A percentile compares a stretch with the other conserved stretches of the same genome.
Evolutionary conservation across 2,113 vertebrate genomes (phyloP).

Genomic region (Lota lota): DNA sequence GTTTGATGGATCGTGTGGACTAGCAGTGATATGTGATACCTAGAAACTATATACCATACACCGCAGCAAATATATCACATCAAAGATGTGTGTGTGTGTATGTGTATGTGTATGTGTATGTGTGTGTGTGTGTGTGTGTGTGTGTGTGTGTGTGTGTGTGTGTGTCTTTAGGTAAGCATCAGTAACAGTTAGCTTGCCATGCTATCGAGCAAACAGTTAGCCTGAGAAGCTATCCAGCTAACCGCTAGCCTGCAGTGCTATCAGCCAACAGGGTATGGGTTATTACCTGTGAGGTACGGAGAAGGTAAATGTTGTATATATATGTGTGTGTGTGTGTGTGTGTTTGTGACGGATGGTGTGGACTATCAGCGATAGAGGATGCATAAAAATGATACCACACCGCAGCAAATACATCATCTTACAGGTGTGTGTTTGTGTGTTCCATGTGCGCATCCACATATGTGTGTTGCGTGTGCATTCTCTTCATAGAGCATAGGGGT

Average conservation of each 20-base stretch:
- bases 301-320: no score
- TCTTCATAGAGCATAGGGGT: background rate
- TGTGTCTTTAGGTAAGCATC: no score
- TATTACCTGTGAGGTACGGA: no score
- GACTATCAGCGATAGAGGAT: no score
- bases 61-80: background rate
- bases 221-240: background rate
- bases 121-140: background rate
- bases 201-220: background rate
- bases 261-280: background rate
- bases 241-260: background rate
- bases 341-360: no score
- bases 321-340: no score
- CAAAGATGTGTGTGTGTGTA: background rate
- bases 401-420: background rate
- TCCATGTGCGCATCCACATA: background rate
- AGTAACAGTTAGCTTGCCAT: background rate
- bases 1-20: no score
- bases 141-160: conserved; percentile 1
- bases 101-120: conserved; percentile 5
- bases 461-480: conserved; percentile 1
- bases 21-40: background rate
- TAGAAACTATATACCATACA: background rate
- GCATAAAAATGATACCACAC: background rate
- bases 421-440: background rate